phyloP scores from a whole-genome alignment of 2,888 invertebrate species.

The Eugnorisma glareosa region DNA sequence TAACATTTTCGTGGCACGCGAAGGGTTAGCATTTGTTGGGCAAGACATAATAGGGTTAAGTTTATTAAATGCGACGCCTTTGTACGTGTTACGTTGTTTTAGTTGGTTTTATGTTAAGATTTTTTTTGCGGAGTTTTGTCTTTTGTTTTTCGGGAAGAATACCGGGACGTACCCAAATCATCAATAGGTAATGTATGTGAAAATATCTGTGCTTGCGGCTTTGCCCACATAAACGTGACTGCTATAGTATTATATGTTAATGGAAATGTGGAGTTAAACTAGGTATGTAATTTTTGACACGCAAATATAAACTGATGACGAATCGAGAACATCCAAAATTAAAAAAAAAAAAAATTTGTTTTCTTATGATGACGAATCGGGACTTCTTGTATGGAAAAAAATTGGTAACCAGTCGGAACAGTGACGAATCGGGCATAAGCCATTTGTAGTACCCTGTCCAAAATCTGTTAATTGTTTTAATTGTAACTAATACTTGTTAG shows the following conservation, averaged over 20 bases:
- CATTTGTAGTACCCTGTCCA: not conserved
- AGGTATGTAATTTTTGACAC: too few species aligned
- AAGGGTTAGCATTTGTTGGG: conserved; percentile 64
- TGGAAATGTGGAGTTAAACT: too few species aligned
- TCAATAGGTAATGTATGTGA: not conserved
- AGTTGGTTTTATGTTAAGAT: conserved; percentile 36
- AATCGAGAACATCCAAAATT: too few species aligned
- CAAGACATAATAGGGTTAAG: conserved; percentile 61
- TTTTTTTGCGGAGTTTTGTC: not conserved
- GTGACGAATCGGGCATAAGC: too few species aligned
- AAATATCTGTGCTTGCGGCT: not conserved
- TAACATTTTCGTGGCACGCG: conserved; percentile 76
- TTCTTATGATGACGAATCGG: too few species aligned
- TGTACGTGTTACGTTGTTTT: conserved; percentile 42
- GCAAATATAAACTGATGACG: too few species aligned
- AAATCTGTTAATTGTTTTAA: not conserved
- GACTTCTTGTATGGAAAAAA: too few species aligned
- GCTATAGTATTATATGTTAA: not conserved
- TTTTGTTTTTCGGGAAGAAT: not conserved
- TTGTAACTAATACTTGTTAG: not conserved
- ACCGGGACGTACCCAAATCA: not conserved
- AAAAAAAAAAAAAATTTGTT: too few species aligned
- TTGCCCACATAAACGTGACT: not conserved
- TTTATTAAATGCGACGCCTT: conserved; percentile 57
- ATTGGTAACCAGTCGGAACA: too few species aligned